Conservation (phyloP, 1,140 invertebrate species). For the Maniola jurtina region DNA sequence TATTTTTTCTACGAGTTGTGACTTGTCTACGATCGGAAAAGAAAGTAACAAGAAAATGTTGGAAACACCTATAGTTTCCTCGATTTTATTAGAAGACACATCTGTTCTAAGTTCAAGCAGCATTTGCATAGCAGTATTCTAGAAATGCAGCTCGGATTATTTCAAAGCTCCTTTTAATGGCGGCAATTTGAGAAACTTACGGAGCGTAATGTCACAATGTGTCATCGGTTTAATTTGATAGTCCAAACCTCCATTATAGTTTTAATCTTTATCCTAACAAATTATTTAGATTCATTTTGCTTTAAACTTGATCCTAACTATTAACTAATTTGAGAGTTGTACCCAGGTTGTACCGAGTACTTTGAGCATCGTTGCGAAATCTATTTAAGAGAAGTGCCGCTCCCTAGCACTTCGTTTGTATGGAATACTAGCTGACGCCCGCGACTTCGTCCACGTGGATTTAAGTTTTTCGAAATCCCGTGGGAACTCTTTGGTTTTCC, state of each 20-base stretch:
- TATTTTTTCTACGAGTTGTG: too few species aligned
- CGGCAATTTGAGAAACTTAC: conserved; percentile 47
- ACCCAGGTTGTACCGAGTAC: too few species aligned
- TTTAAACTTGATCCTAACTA: background rate
- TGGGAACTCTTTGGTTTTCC: too few species aligned
- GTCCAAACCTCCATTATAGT: conserved; percentile 22
- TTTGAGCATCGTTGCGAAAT: too few species aligned
- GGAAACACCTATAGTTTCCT: background rate
- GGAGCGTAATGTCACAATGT: conserved; percentile 41
- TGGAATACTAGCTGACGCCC: too few species aligned
- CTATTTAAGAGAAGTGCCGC: too few species aligned
- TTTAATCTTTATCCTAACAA: conserved; percentile 18
- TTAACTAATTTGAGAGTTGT: background rate
- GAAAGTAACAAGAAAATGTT: too few species aligned
- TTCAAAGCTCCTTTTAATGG: conserved; percentile 61
- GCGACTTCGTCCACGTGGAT: too few species aligned
- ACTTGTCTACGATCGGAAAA: too few species aligned
- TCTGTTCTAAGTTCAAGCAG: conserved; percentile 34
- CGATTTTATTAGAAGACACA: conserved; percentile 23
- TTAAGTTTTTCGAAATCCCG: too few species aligned
- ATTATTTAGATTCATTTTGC: background rate
- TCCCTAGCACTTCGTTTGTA: too few species aligned
- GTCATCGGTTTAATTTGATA: conserved; percentile 29
- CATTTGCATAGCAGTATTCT: conserved; percentile 44
- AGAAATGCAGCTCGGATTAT: conserved; percentile 49